phyloP scores from a whole-genome alignment of 2,888 invertebrate species.

The Nudaria mundana region DNA sequence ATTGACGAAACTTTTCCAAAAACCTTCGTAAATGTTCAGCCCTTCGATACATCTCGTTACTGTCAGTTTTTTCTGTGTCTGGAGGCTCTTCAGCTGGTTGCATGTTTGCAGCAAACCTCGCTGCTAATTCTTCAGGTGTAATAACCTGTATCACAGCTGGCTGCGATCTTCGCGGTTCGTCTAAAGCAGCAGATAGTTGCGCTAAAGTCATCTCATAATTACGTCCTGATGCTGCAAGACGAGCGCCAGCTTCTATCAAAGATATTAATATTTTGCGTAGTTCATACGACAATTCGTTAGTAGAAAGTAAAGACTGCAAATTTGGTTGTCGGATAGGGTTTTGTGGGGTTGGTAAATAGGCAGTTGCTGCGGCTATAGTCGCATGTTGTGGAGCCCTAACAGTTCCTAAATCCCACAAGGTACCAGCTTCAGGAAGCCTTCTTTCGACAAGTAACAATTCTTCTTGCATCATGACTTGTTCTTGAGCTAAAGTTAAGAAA shows the following conservation, averaged over 20 bases:
- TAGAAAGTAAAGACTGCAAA: conserved; percentile 65
- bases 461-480: conserved; percentile 60
- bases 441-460: conserved; percentile 65
- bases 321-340: conserved; percentile 60
- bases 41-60: conserved; percentile 45
- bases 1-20: conserved; percentile 63
- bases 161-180: conserved; percentile 49
- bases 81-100: conserved; percentile 27
- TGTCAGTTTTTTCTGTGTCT: conserved; percentile 15
- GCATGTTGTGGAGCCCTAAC: conserved; percentile 64
- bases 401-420: conserved; percentile 67
- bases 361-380: conserved; percentile 68
- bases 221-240: conserved; percentile 64
- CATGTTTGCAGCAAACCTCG: conserved; percentile 36
- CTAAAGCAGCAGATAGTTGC: conserved; percentile 62
- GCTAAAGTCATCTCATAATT: conserved; percentile 64
- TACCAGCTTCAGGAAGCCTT: conserved; percentile 60
- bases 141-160: conserved; percentile 57
- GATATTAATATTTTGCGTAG: conserved; percentile 69
- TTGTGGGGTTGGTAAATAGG: conserved; percentile 57
- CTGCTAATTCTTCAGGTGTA: conserved; percentile 66
- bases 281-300: conserved; percentile 68
- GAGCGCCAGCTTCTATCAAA: conserved; percentile 68
- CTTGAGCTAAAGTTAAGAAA: conserved; percentile 62
- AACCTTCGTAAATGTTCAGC: conserved; percentile 65